phyloP scores from a whole-genome alignment of 2,113 vertebrate species.

The Xenus cinereus region DNA sequence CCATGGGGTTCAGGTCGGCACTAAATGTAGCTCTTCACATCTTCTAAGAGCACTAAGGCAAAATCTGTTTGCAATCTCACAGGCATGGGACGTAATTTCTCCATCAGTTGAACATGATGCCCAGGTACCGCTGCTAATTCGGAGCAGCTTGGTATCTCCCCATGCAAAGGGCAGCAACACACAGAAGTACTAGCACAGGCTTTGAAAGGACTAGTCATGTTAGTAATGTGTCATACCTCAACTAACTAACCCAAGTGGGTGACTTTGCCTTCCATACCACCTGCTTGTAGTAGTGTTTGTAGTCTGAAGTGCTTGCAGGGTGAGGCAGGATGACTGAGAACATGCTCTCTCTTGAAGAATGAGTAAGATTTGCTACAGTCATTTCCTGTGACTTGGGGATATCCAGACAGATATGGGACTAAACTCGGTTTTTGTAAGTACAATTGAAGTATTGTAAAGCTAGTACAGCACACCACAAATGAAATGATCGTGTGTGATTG shows the following conservation, averaged over 20 bases:
- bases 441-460: not conserved
- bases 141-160: not conserved
- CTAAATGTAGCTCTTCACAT: not conserved
- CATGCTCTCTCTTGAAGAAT: not conserved
- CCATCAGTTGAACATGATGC: not conserved
- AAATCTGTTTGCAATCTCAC: not conserved
- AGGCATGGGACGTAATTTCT: not conserved
- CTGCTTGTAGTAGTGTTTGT: not conserved
- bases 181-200: rapidly evolving
- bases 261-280: not conserved
- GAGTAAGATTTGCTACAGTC: not conserved
- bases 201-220: not conserved
- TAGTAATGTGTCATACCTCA: not conserved
- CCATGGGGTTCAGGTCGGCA: not conserved
- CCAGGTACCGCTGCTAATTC: not conserved
- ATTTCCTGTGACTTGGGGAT: not conserved
- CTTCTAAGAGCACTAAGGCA: not conserved
- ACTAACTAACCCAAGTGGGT: not conserved
- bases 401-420: not conserved
- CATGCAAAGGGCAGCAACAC: not conserved
- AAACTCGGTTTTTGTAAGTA: not conserved
- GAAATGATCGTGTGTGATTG: not conserved
- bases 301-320: not conserved
- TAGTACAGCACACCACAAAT: not conserved
- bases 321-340: not conserved